A percentile compares a stretch with the other conserved stretches of the same genome.
Conservation (phyloP, 1,140 invertebrate species). For the Tetramorium parvispinum region DNA sequence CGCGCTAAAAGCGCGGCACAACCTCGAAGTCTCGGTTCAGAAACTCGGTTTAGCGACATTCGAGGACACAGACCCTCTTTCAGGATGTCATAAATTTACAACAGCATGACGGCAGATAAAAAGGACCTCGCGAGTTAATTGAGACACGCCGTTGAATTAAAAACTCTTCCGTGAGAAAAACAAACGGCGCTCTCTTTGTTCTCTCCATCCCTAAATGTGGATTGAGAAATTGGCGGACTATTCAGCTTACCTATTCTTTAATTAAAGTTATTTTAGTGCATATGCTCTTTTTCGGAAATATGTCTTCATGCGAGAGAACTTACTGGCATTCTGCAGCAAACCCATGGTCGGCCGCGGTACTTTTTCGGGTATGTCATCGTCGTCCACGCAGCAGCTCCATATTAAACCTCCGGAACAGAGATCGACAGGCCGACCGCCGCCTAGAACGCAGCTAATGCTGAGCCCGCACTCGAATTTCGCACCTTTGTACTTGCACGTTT, state of each 20-base stretch:
- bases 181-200: background rate
- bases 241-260: background rate
- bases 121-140: conserved; percentile 27
- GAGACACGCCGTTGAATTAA: conserved; percentile 27
- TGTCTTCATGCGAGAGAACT: conserved; percentile 81
- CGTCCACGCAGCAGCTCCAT: conserved; percentile 96
- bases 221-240: background rate
- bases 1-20: conserved; percentile 4
- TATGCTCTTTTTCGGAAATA: background rate
- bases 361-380: conserved; percentile 87
- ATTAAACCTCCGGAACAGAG: conserved; percentile 97
- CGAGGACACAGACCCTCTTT: conserved; percentile 20
- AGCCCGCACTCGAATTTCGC: conserved; percentile 95
- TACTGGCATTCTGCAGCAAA: conserved; percentile 93
- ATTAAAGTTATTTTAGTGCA: background rate
- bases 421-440: conserved; percentile 94
- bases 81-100: conserved; percentile 34
- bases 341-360: conserved; percentile 85
- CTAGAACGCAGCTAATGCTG: conserved; percentile 95
- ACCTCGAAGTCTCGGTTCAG: conserved; percentile 43
- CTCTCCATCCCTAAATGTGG: background rate
- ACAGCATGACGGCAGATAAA: background rate
- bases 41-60: conserved; percentile 33
- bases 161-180: conserved; percentile 33
- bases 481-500: conserved; percentile 95